phyloP scores from a whole-genome alignment of 2,888 invertebrate genomes.

The Lampropteryx suffumata region DNA sequence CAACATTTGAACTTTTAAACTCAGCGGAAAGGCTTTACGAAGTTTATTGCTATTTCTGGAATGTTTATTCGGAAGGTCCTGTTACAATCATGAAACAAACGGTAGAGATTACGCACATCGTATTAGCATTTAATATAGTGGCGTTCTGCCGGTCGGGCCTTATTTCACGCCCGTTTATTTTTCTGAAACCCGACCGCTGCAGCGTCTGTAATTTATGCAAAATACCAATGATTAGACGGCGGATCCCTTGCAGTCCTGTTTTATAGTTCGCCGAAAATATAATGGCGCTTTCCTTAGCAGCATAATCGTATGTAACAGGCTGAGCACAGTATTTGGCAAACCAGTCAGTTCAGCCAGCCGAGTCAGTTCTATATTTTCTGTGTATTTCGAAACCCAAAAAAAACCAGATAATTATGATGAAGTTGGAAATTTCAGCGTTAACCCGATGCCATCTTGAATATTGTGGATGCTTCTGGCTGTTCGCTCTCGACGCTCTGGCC shows the following conservation, averaged over 20 bases:
- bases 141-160: constrained; percentile 65
- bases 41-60: constrained; percentile 53
- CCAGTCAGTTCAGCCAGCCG: too few species aligned
- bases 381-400: too few species aligned
- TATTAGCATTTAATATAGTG: constrained; percentile 80
- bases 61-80: constrained; percentile 58
- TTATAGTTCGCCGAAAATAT: constrained; percentile 45
- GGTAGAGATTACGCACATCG: constrained; percentile 69
- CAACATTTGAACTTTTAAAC: constrained; percentile 13
- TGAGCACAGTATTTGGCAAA: too few species aligned
- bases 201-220: constrained; percentile 73
- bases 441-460: constrained; percentile 58
- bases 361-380: too few species aligned
- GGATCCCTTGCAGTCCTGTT: constrained; percentile 55
- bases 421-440: constrained; percentile 45
- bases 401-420: constrained; percentile 6
- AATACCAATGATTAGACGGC: constrained; percentile 71
- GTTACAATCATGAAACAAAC: constrained; percentile 59
- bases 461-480: constrained; percentile 50
- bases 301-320: constrained; percentile 10
- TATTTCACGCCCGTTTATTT: constrained; percentile 74
- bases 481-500: constrained; percentile 52
- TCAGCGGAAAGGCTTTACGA: constrained; percentile 40
- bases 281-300: constrained; percentile 38
- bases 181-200: constrained; percentile 68